Percentiles rank a stretch among this genome's conserved stretches.
Evolutionary conservation across 2,113 vertebrate genomes (phyloP).

Genomic region (Pithys albifrons): DNA sequence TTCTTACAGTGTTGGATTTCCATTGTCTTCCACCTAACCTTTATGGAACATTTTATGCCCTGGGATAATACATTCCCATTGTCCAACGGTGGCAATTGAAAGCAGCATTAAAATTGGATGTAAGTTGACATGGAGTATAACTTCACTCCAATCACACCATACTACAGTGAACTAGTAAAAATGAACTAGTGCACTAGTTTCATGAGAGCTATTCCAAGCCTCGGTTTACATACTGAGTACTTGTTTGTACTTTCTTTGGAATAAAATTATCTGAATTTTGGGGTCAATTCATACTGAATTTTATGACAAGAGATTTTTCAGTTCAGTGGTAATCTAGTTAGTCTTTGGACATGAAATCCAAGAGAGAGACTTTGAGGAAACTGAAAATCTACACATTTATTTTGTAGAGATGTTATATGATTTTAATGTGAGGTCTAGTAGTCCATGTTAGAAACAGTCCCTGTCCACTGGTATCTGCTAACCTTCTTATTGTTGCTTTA

Average conservation of each 20-base stretch:
- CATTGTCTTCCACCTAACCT: slow-evolving; percentile 73
- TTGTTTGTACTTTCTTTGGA: neutral
- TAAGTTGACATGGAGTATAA: slow-evolving; percentile 48
- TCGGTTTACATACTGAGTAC: neutral
- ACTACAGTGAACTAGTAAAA: neutral
- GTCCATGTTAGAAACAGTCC: neutral
- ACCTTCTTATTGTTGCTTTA: neutral
- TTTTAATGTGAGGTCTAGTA: neutral
- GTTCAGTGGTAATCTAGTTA: slow-evolving; percentile 32
- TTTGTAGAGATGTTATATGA: neutral
- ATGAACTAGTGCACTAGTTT: neutral
- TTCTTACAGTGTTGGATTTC: slow-evolving; percentile 71
- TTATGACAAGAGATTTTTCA: neutral
- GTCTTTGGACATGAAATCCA: neutral
- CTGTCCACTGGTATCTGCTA: neutral
- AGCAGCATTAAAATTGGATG: slow-evolving; percentile 43
- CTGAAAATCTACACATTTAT: neutral
- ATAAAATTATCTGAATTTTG: neutral
- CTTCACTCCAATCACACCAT: neutral
- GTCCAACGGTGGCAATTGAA: slow-evolving; percentile 29
- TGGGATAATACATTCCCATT: slow-evolving; percentile 58
- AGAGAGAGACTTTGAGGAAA: neutral
- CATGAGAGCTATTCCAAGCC: neutral
- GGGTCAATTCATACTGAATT: neutral
- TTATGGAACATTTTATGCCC: slow-evolving; percentile 67